Evolutionary conservation across 2,888 invertebrate genomes (phyloP).

Genomic region (Eilema griseolum): DNA sequence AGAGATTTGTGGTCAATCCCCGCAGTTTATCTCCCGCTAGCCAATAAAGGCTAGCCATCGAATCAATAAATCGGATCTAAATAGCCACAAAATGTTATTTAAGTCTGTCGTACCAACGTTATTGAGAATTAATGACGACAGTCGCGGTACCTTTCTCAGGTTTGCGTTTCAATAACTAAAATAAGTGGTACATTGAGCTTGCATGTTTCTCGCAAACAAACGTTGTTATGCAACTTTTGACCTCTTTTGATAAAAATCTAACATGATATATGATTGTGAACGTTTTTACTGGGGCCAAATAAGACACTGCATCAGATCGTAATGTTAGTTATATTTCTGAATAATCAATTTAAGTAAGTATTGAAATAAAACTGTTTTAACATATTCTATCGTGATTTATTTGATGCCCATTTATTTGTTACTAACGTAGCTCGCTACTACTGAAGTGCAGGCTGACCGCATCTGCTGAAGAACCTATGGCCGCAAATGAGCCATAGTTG

Average conservation of each 20-base stretch:
- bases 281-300: neutral
- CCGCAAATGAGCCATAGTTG: too few species aligned
- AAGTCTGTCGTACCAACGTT: conserved; percentile 1
- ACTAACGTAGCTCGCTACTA: too few species aligned
- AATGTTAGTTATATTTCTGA: neutral
- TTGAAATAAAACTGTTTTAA: too few species aligned
- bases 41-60: neutral
- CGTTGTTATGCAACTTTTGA: conserved; percentile 13
- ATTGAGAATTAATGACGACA: neutral
- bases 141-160: neutral
- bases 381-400: too few species aligned
- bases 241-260: conserved; percentile 3
- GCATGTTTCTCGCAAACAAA: conserved; percentile 14
- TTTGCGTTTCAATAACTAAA: neutral
- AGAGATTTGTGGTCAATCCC: neutral
- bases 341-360: too few species aligned
- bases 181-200: neutral
- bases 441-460: too few species aligned
- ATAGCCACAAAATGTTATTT: conserved; percentile 2
- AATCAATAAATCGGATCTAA: conserved; percentile 1
- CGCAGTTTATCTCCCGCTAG: neutral
- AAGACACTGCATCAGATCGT: neutral
- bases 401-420: too few species aligned
- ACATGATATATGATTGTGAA: neutral
- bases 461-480: too few species aligned